Conservation (phyloP, 2,888 invertebrate species). For the Toxonevra muliebris region DNA sequence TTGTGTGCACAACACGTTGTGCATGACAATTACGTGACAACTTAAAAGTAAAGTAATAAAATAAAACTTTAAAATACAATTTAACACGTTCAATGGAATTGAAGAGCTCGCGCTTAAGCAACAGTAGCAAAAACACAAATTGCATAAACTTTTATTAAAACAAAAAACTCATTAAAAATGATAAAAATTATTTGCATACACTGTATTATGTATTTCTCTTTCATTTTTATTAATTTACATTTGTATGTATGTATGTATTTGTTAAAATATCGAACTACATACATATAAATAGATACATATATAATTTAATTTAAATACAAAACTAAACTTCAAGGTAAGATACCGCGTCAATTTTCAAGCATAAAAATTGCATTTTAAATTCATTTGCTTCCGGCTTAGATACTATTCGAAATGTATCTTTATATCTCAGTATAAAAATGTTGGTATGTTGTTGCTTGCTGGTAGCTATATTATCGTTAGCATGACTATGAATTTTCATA, state of each 20-base stretch:
- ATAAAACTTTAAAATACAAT: too few relatives aligned
- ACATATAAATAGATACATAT: not conserved
- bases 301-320: constrained; percentile 22
- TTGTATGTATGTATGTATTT: constrained; percentile 2
- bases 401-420: not conserved
- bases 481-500: too few relatives aligned
- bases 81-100: too few relatives aligned
- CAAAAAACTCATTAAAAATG: too few relatives aligned
- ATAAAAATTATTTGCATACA: too few relatives aligned
- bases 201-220: too few relatives aligned
- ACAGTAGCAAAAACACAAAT: too few relatives aligned
- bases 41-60: constrained; percentile 14
- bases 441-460: too few relatives aligned
- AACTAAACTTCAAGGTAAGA: constrained; percentile 27
- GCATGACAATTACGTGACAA: constrained; percentile 43
- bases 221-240: not conserved
- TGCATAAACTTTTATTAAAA: too few relatives aligned
- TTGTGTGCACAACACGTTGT: not conserved
- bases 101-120: not conserved
- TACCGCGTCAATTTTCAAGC: not conserved
- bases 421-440: too few relatives aligned
- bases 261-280: not conserved
- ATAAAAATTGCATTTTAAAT: not conserved
- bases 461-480: too few relatives aligned
- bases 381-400: constrained; percentile 18